Conservation (phyloP, 2,113 vertebrate species). For the Lucifuga dentata region DNA sequence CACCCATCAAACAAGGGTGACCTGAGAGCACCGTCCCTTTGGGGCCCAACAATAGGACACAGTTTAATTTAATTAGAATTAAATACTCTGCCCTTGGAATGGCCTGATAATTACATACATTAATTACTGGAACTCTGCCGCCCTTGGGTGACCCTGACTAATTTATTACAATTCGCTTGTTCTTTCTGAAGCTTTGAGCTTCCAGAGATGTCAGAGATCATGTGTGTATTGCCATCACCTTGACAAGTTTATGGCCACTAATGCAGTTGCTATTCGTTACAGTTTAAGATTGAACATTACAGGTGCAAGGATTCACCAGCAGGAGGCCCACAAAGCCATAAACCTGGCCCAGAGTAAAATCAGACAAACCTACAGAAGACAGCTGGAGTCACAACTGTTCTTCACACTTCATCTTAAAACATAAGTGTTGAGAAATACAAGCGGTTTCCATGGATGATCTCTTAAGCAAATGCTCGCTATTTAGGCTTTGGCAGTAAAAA, state of each 20-base stretch:
- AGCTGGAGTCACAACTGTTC: constrained; percentile 10
- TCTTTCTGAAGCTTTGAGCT: not conserved
- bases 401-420: not conserved
- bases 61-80: constrained; percentile 56
- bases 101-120: constrained; percentile 43
- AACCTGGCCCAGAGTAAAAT: constrained; percentile 11
- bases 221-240: constrained; percentile 6
- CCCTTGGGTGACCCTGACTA: constrained; percentile 30
- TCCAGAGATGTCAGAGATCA: not conserved
- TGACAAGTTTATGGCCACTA: constrained; percentile 44
- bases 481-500: too few species aligned
- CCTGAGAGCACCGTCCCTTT: constrained; percentile 26
- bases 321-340: constrained; percentile 11
- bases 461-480: not conserved
- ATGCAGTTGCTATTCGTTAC: not conserved
- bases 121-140: constrained; percentile 40
- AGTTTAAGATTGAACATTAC: constrained; percentile 26
- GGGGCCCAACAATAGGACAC: constrained; percentile 39
- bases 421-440: too few species aligned
- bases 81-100: constrained; percentile 52
- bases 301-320: constrained; percentile 16
- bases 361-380: constrained; percentile 1
- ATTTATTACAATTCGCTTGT: constrained; percentile 38
- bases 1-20: constrained; percentile 26
- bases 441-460: not conserved